Percentiles rank a stretch among this genome's conserved stretches.
Conservation (phyloP, 1,140 invertebrate species). For the Drosophila ambigua region DNA sequence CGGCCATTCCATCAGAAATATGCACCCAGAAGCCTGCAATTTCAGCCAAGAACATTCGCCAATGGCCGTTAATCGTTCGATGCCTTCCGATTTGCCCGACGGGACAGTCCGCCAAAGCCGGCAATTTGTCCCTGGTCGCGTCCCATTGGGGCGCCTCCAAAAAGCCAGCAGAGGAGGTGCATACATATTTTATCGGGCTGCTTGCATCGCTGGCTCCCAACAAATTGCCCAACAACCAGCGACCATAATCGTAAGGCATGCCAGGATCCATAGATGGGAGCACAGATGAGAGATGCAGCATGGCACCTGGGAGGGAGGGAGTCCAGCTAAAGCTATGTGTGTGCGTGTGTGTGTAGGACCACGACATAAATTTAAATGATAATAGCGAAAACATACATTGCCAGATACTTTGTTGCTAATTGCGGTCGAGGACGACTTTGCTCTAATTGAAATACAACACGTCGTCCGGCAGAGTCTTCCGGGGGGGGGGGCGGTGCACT, state of each 20-base stretch:
- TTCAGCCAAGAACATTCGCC: neutral
- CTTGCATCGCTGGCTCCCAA: constrained; percentile 14
- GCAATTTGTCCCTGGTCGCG: constrained; percentile 50
- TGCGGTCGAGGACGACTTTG: constrained; percentile 68
- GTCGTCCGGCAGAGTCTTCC: neutral
- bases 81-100: neutral
- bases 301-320: constrained; percentile 5
- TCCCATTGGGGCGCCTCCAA: constrained; percentile 22
- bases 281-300: too few relatives aligned
- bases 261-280: neutral
- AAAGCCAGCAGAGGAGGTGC: constrained; percentile 17
- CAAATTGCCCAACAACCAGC: constrained; percentile 41
- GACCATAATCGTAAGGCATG: constrained; percentile 29
- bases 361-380: constrained; percentile 79
- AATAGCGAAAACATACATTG: constrained; percentile 77
- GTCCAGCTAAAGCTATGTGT: constrained; percentile 38
- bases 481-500: neutral
- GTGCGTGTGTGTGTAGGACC: constrained; percentile 46
- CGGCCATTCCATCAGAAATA: constrained; percentile 4
- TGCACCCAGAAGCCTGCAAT: neutral
- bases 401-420: constrained; percentile 76
- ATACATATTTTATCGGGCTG: constrained; percentile 13
- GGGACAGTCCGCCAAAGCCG: constrained; percentile 5
- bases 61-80: constrained; percentile 3
- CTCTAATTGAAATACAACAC: constrained; percentile 78